These are phyloP conservation scores for Elaeidobius kamerunicus DNA, from an alignment of 2,888 invertebrate genomes.

Conservation along the genomic window DNA sequence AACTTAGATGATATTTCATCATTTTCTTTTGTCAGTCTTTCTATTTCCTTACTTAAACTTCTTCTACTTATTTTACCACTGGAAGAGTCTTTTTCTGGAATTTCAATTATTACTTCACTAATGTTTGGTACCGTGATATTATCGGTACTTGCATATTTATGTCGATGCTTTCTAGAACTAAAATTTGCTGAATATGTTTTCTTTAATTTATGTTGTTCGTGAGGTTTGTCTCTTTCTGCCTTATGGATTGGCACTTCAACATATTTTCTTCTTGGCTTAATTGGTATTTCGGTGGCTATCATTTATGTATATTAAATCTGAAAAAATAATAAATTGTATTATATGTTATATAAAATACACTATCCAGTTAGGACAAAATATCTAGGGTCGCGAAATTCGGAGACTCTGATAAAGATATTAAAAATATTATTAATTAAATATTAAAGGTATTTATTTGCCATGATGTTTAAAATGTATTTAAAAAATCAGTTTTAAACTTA, in stretches of 20 bases:
- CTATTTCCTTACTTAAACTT: conserved; percentile 52
- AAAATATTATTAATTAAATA: too few relatives aligned
- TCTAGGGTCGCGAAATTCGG: too few relatives aligned
- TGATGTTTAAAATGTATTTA: too few relatives aligned
- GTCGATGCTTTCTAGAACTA: conserved; percentile 35
- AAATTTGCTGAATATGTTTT: conserved; percentile 44
- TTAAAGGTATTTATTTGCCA: too few relatives aligned
- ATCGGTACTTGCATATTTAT: conserved; percentile 23
- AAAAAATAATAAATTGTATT: background rate
- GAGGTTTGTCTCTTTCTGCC: conserved; percentile 18
- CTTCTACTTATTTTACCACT: conserved; percentile 38
- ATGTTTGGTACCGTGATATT: conserved; percentile 24
- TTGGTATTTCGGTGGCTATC: conserved; percentile 32
- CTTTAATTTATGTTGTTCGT: conserved; percentile 20
- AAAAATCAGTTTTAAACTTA: too few relatives aligned
- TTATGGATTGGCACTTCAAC: conserved; percentile 44
- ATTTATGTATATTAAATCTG: background rate
- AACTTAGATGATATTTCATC: conserved; percentile 53
- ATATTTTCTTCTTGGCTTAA: conserved; percentile 40
- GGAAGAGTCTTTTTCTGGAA: conserved; percentile 33
- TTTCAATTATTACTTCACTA: conserved; percentile 37
- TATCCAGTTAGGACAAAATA: too few relatives aligned
- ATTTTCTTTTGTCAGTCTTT: conserved; percentile 54
- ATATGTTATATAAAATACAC: too few relatives aligned
- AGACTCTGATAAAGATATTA: too few relatives aligned